Percentiles rank a stretch among this genome's conserved stretches.
These are phyloP conservation scores for Pseudorhiza aurosa DNA, from an alignment of 30 jellyfish, hydroid and myxozoan species.

Conservation along the genomic window DNA sequence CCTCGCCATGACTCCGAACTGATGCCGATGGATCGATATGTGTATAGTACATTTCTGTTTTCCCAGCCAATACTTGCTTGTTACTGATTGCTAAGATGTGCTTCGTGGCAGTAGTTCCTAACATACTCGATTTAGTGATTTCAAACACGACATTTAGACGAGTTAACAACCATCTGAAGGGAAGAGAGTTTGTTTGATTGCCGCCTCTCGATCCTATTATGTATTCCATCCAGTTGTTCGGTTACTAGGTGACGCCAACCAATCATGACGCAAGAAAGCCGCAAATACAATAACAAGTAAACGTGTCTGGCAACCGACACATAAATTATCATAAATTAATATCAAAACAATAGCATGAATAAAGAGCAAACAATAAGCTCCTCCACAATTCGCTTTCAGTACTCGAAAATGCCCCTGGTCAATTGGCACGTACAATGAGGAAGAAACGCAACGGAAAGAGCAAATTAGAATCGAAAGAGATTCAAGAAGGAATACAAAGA, in stretches of 20 bases:
- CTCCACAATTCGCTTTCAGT: no score
- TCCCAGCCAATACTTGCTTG: conserved; percentile 63
- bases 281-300: conserved; percentile 61
- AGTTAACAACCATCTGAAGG: conserved; percentile 6
- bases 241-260: conserved; percentile 87
- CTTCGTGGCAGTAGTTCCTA: conserved; percentile 78
- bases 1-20: conserved; percentile 92
- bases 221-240: conserved; percentile 69
- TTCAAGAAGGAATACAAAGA: no score
- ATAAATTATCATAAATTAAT: conserved; percentile 39
- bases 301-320: conserved; percentile 63
- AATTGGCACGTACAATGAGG: no score
- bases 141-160: conserved; percentile 22
- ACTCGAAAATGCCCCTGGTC: no score
- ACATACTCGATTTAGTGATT: conserved; percentile 64
- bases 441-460: no score
- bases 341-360: neutral
- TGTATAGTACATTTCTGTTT: conserved; percentile 73
- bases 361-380: conserved; percentile 3
- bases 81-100: conserved; percentile 70
- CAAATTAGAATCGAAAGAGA: no score
- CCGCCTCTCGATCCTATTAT: conserved; percentile 62
- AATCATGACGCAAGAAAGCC: conserved; percentile 80
- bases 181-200: conserved; percentile 31
- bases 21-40: conserved; percentile 70